A percentile compares a stretch with the other conserved stretches of the same genome.
Evolutionary conservation across 2,888 invertebrate species (phyloP).

Genomic region (Pterostichus madidus): DNA sequence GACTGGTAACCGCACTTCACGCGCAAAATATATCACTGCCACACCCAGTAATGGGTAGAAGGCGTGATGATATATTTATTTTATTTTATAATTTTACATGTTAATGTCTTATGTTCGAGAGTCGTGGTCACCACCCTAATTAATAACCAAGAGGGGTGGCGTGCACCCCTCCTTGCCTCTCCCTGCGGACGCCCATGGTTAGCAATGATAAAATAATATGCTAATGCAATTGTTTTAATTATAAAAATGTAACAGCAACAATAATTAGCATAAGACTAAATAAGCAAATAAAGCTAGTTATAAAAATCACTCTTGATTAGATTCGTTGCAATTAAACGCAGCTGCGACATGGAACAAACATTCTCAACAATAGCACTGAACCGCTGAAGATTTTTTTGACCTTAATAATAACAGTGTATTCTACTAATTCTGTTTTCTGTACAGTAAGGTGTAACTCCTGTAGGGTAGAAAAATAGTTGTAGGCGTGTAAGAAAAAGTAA

Average conservation of each 20-base stretch:
- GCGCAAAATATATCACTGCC: too few relatives aligned
- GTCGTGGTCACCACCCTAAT: too few relatives aligned
- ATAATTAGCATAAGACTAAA: constrained; percentile 38
- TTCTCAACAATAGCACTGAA: not conserved
- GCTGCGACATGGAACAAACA: not conserved
- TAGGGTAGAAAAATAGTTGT: constrained; percentile 46
- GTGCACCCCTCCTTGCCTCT: too few relatives aligned
- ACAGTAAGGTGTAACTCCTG: constrained; percentile 28
- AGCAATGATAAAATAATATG: not conserved
- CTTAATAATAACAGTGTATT: constrained; percentile 12
- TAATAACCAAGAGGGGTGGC: too few relatives aligned
- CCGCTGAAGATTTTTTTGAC: not conserved
- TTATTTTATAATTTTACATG: too few relatives aligned
- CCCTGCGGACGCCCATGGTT: too few relatives aligned
- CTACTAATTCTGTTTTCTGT: not conserved
- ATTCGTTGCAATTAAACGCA: constrained; percentile 45
- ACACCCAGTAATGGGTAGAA: too few relatives aligned
- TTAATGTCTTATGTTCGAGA: too few relatives aligned
- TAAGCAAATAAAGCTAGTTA: constrained; percentile 20
- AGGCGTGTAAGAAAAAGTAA: constrained; percentile 46
- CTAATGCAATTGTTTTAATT: not conserved
- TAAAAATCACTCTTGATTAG: constrained; percentile 35
- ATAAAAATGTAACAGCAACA: constrained; percentile 11
- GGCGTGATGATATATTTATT: too few relatives aligned
- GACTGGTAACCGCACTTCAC: too few relatives aligned